Evolutionary conservation across 2,797 vertebrate genomes (phyloP), one percentile per base, ranked within the genome.

Genomic region (Mus minutoides): DNA sequence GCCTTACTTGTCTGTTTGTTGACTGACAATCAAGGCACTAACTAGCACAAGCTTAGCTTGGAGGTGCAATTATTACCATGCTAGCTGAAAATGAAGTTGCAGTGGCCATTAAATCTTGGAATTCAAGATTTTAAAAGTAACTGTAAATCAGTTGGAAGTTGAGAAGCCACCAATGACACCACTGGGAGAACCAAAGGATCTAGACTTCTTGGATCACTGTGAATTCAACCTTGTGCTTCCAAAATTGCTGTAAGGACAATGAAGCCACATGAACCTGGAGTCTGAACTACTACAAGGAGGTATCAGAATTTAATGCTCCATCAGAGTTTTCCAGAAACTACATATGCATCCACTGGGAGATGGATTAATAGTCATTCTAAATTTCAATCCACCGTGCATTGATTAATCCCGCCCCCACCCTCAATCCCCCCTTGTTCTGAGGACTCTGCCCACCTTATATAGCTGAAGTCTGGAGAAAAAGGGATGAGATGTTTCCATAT

Each of bases 121-220:
- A 52, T 92, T 89, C 58, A 73, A 80, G 49, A 96, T 93, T 96
- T 91, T 82, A 88, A 93, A 94, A 34, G 19, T 85, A 90, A 92
- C 40, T 90, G 87, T 58, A 86, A 95, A 69, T 92, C 21, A 46
- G 0, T 2, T 92, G 60, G 21, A 19, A 80, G 73, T 21, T 34
- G 40, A 90, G 11, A 56, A 56, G 62, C 64, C 85, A 21, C 83
- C 75, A 80, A 43, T 62, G 77, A 40, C 34, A n/a, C 12, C 31
- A 78, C 21, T 17, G 10, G 43, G 49, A 34, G 19, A 91, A 46
- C 12, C 90, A 56, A 73, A 22, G n/a, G 29, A 85, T 67, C 29
- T 62, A 24, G 43, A 92, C 29, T 94, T 91, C 52, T 91, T 34
- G 22, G 19, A n/a, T 56, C 22, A 14, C 69, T 56, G 19, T 56